Evolutionary conservation across 2,888 invertebrate genomes (phyloP).

Genomic region (Eurois occulta): DNA sequence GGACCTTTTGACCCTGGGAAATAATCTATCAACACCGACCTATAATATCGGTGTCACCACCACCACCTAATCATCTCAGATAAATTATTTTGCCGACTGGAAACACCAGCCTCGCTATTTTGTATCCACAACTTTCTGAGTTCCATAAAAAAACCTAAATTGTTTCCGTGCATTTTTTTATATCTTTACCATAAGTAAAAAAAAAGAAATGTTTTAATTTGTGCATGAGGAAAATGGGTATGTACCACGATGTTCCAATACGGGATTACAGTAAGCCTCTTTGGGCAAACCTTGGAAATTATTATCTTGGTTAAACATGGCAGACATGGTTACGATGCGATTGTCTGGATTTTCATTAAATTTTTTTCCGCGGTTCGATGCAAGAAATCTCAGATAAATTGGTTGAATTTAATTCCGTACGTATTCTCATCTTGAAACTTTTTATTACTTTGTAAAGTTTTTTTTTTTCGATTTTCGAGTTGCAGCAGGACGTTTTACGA

Average conservation of each 20-base stretch:
- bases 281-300: slow-evolving; percentile 18
- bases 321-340: not conserved
- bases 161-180: not conserved
- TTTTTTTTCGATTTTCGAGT: too few relatives aligned
- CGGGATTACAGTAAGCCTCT: slow-evolving; percentile 41
- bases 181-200: not conserved
- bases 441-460: not conserved
- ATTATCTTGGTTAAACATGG: slow-evolving; percentile 20
- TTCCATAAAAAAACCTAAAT: not conserved
- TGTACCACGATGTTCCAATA: slow-evolving; percentile 1
- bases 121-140: not conserved
- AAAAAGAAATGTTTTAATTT: slow-evolving; percentile 36
- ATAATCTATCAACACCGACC: slow-evolving; percentile 4
- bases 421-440: not conserved
- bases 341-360: not conserved
- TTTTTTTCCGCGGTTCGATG: not conserved
- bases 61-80: not conserved
- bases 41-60: not conserved
- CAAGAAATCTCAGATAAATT: not conserved
- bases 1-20: not conserved
- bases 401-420: not conserved
- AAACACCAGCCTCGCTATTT: not conserved
- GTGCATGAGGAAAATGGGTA: not conserved
- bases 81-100: slow-evolving; percentile 1
- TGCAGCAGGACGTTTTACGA: too few relatives aligned